Conservation (phyloP, 2,797 vertebrate genomes). For the Spinus pinus region DNA sequence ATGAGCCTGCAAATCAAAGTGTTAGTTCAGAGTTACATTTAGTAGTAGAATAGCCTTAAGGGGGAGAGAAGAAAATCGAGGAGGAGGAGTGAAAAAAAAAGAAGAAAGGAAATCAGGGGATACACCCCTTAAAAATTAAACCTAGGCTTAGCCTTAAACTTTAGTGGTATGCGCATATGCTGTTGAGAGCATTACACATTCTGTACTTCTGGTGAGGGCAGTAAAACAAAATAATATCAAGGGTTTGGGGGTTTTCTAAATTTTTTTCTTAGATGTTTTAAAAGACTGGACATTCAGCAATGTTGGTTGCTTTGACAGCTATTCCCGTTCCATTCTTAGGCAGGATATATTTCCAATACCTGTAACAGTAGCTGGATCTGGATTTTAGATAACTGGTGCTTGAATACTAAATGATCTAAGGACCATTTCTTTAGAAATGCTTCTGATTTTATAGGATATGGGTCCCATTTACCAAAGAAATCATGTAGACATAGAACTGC, state of each 20-base stretch:
- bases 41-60: conserved; percentile 70
- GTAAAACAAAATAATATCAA: background rate
- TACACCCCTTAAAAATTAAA: background rate
- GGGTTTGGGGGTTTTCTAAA: background rate
- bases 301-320: background rate
- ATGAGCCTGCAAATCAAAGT: conserved; percentile 14
- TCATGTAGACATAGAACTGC: background rate
- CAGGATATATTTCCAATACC: background rate
- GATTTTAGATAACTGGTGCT: conserved; percentile 23
- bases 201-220: background rate
- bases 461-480: conserved; percentile 63
- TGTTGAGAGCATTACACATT: background rate
- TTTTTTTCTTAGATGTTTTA: background rate
- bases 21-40: conserved; percentile 1
- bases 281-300: background rate
- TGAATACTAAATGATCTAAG: background rate
- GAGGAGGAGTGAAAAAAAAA: background rate
- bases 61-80: background rate
- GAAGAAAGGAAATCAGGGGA: background rate
- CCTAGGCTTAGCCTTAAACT: conserved; percentile 66
- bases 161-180: background rate
- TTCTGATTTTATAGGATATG: background rate
- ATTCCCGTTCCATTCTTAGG: background rate
- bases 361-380: background rate
- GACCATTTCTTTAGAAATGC: conserved; percentile 1